Percentiles rank a stretch among this genome's conserved stretches.
Conservation (phyloP, 2,797 vertebrate species). For the Lophotriccus pileatus region DNA sequence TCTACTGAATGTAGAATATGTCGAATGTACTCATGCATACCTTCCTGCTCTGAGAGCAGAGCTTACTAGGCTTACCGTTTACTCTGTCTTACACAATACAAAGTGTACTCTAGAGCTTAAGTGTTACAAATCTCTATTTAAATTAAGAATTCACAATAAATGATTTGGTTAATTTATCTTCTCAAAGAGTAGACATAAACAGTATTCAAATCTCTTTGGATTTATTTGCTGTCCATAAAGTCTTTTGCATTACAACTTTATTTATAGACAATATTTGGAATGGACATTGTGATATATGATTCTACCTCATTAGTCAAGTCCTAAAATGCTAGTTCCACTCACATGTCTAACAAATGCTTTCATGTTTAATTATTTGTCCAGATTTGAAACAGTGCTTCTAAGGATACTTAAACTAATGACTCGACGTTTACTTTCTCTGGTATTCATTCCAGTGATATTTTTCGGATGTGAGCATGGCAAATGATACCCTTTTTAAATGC, state of each 20-base stretch:
- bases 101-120: background rate
- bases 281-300: background rate
- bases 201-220: background rate
- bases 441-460: background rate
- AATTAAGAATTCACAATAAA: constrained; percentile 13
- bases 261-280: background rate
- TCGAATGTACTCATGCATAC: background rate
- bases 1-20: constrained; percentile 31
- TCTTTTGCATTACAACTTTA: background rate
- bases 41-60: background rate
- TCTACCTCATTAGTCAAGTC: background rate
- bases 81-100: background rate
- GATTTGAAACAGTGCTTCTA: background rate
- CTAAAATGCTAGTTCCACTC: background rate
- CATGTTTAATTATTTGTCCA: background rate
- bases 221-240: background rate
- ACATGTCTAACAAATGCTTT: background rate
- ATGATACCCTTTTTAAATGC: background rate
- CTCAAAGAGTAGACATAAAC: background rate
- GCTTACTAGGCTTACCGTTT: background rate
- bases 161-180: background rate
- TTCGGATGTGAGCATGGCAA: background rate
- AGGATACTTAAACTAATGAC: background rate
- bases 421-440: background rate
- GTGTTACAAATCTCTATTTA: background rate